phyloP scores from a whole-genome alignment of 1,140 invertebrate species.

The Caenorhabditis elegans region DNA sequence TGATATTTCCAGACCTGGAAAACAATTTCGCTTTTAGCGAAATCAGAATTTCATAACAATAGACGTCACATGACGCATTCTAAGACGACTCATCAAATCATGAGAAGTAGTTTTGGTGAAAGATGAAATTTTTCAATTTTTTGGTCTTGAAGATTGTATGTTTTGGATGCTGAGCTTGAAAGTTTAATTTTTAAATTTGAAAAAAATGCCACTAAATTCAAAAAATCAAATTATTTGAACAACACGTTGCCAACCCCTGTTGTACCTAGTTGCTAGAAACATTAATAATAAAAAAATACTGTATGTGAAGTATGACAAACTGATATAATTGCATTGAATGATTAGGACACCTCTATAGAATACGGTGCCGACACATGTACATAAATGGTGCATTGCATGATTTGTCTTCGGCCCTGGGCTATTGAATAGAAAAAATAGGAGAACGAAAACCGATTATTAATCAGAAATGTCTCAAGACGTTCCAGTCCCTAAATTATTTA shows the following conservation, averaged over 20 bases:
- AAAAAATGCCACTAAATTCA: no score
- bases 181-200: no score
- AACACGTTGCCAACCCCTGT: neutral
- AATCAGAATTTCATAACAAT: neutral
- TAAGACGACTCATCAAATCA: neutral
- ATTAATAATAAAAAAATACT: neutral
- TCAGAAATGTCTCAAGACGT: neutral
- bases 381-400: neutral
- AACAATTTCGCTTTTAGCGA: neutral
- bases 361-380: conserved; percentile 25
- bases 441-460: conserved; percentile 10
- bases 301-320: conserved; percentile 16
- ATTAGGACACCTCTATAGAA: neutral
- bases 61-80: neutral
- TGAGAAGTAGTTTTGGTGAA: no score
- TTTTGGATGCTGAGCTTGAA: no score
- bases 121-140: no score
- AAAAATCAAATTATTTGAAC: no score
- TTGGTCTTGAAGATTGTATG: no score
- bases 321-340: conserved; percentile 21
- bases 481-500: no score
- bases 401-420: neutral
- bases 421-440: conserved; percentile 2
- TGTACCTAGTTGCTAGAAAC: neutral
- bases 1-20: neutral